phyloP scores from a whole-genome alignment of 2,888 invertebrate genomes.

The Cordilura impudica region DNA sequence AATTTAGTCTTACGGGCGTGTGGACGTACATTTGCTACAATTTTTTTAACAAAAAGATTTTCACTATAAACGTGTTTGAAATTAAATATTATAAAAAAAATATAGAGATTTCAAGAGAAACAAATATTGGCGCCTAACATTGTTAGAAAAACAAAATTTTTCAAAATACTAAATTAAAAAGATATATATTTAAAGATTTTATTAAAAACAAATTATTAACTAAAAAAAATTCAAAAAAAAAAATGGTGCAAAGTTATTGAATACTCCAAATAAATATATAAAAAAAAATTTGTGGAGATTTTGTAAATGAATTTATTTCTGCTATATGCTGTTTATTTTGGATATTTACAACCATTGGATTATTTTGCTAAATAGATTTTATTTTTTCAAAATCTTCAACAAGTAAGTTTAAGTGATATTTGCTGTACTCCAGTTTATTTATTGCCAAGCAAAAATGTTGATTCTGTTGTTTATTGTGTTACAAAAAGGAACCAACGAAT shows the following conservation, averaged over 20 bases:
- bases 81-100: background rate
- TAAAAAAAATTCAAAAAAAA: background rate
- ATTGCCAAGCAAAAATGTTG: background rate
- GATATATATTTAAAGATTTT: background rate
- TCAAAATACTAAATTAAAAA: background rate
- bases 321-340: background rate
- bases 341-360: background rate
- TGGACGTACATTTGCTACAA: conserved; percentile 66
- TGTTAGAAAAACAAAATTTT: too few relatives aligned
- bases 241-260: background rate
- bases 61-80: background rate
- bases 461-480: background rate
- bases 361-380: background rate
- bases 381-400: conserved; percentile 5
- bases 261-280: background rate
- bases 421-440: background rate
- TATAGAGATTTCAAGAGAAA: background rate
- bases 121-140: background rate
- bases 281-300: background rate
- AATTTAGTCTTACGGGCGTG: conserved; percentile 68
- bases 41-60: background rate
- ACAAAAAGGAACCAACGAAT: too few relatives aligned
- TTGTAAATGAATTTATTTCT: background rate
- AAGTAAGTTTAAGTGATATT: conserved; percentile 40
- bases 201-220: background rate